Evolutionary conservation across 2,797 vertebrate genomes (phyloP).

Genomic region (Sebastes minor): DNA sequence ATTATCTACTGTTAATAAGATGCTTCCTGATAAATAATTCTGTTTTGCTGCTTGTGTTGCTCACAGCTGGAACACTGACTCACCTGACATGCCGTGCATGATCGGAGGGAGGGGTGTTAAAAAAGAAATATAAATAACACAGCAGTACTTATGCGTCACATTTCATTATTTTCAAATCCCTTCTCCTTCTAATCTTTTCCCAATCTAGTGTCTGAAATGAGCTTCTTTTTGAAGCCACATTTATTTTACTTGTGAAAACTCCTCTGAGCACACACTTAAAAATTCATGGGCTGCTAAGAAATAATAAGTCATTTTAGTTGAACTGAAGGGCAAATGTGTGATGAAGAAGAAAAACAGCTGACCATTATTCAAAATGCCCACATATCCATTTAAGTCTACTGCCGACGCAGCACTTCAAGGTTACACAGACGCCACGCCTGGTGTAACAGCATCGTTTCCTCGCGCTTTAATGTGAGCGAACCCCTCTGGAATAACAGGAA

Average conservation of each 20-base stretch:
- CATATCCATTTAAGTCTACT: not conserved
- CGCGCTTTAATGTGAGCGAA: not conserved
- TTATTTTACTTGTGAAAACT: not conserved
- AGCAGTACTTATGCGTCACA: not conserved
- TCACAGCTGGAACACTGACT: not conserved
- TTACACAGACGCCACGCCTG: not conserved
- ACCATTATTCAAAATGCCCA: not conserved
- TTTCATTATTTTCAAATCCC: not conserved
- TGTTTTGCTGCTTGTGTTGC: not conserved
- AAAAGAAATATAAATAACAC: not conserved
- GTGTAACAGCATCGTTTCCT: not conserved
- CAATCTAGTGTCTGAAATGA: not conserved
- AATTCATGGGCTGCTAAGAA: not conserved
- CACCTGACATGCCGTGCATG: not conserved
- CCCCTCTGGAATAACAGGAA: constrained; percentile 11
- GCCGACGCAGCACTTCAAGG: not conserved
- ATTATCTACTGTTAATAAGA: not conserved
- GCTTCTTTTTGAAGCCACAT: not conserved
- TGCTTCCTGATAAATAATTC: not conserved
- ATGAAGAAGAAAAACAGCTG: not conserved
- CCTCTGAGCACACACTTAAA: not conserved
- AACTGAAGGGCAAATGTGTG: not conserved
- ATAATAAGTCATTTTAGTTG: not conserved
- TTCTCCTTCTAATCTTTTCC: not conserved
- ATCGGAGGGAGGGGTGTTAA: not conserved